Evolutionary conservation across 2,113 vertebrate species (phyloP).

Genomic region (Dipodomys spectabilis): DNA sequence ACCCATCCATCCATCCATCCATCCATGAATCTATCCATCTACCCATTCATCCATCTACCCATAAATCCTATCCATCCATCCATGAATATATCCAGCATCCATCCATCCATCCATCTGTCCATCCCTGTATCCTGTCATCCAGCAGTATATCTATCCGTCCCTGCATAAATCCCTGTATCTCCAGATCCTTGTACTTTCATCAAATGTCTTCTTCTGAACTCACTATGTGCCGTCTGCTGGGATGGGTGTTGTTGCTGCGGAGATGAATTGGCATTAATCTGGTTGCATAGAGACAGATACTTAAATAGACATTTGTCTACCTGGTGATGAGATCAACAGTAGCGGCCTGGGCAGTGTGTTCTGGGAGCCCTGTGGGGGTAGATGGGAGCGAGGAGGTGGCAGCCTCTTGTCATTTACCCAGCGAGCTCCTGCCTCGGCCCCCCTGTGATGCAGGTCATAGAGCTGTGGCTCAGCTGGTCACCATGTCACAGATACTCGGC

Average conservation of each 20-base stretch:
- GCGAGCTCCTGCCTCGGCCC: fast-evolving
- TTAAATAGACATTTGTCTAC: constrained; percentile 56
- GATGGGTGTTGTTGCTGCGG: neutral
- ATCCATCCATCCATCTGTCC: too few relatives aligned
- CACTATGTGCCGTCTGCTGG: neutral
- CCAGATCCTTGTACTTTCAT: neutral
- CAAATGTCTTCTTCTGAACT: neutral
- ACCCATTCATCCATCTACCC: too few relatives aligned
- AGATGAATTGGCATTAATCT: constrained; percentile 22
- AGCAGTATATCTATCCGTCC: neutral
- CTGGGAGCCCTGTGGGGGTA: neutral
- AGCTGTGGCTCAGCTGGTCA: neutral
- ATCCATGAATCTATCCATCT: neutral
- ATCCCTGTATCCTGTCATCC: neutral
- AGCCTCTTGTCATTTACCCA: fast-evolving
- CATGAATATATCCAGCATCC: too few relatives aligned
- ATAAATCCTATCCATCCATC: fast-evolving
- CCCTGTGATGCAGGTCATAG: neutral
- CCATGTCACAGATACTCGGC: fast-evolving
- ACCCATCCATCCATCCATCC: too few relatives aligned
- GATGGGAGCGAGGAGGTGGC: neutral
- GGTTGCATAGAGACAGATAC: constrained; percentile 18
- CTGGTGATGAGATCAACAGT: neutral
- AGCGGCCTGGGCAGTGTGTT: neutral
- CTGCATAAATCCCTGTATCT: neutral